Evolutionary conservation across 2,113 vertebrate species (phyloP), one percentile per base, ranked within the genome.

Genomic region (Phylloscopus trochilus): DNA sequence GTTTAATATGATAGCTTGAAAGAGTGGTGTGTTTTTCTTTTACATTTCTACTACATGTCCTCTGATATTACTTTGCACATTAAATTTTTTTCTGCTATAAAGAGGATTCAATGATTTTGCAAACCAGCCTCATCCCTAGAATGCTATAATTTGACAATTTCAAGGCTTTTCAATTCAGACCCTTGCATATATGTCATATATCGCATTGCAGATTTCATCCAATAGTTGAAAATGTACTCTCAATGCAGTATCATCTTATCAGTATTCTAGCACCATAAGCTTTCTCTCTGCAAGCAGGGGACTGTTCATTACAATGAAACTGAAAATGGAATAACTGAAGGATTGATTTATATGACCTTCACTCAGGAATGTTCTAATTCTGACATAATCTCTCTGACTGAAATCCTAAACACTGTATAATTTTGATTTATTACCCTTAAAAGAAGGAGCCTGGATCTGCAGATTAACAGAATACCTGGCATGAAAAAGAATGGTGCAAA

Each of bases 201-300:
- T 96, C 27, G 73, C 94, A 95, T 76, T 97, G 95, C 90, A 96
- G 95, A 96, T 94, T 96, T 93, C 92, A 91, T 92, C 83, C 93
- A 95, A 46, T 83, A 87, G 88, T 62, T 0, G 31, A 95, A 97
- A 96, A 97, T 93, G 88, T 92, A 89, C 83, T 93, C 86, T 82
- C 93, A 96, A 94, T 96, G 88, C 90, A 96, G 53, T 91, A 97
- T 90, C 95, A 93, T 94, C 96, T 97, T 90, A 96, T 97, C 96
- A 96, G 96, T 96, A 97, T 97, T 97, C 96, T 12, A 87, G 77
- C 83, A 79, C 94, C 96, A 97, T 96, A 94, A 94, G 94, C 96
- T 81, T 88, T 90, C 86, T 90, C 89, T 68, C 93, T 95, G 90
- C 94, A 78, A 96, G 90, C 88, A 87, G 69, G 37, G 69, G 43